A percentile compares a stretch with the other conserved stretches of the same genome.
phyloP scores from a whole-genome alignment of 1,140 invertebrate genomes.

The Pristionchus pacificus region DNA sequence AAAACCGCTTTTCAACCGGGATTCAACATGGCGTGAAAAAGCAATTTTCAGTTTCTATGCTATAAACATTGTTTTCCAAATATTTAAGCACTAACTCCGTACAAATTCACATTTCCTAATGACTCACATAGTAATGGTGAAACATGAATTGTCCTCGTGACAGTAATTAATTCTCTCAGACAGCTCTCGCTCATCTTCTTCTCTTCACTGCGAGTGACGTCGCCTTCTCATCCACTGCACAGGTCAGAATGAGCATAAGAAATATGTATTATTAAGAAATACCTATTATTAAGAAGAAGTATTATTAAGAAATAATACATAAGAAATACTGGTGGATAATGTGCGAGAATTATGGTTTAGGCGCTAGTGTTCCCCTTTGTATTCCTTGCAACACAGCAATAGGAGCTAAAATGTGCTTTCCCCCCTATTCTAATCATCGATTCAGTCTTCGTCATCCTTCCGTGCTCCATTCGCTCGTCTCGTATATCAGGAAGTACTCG shows the following conservation, averaged over 20 bases:
- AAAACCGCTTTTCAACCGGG: too few relatives aligned
- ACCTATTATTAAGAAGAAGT: slow-evolving; percentile 9
- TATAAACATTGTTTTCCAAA: too few relatives aligned
- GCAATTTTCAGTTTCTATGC: too few relatives aligned
- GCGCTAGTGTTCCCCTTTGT: background rate
- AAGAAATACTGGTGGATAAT: slow-evolving; percentile 18
- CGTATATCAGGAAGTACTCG: background rate
- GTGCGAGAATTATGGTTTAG: slow-evolving; percentile 18
- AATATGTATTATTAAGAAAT: too few relatives aligned
- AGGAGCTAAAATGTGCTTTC: background rate
- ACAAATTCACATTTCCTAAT: too few relatives aligned
- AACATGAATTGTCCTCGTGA: too few relatives aligned
- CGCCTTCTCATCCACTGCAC: slow-evolving; percentile 28
- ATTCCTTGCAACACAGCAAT: background rate
- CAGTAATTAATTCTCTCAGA: slow-evolving; percentile 17
- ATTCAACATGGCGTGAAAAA: too few relatives aligned
- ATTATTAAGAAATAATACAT: slow-evolving; percentile 19
- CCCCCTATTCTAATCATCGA: background rate
- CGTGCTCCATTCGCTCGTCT: background rate
- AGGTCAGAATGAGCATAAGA: too few relatives aligned
- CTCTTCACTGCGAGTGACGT: slow-evolving; percentile 40
- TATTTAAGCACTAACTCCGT: too few relatives aligned
- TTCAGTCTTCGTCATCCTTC: background rate
- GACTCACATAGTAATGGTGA: too few relatives aligned
- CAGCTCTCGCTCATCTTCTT: slow-evolving; percentile 37